Evolutionary conservation across 2,797 vertebrate species (phyloP).

Genomic region (Molossus alvarezi): DNA sequence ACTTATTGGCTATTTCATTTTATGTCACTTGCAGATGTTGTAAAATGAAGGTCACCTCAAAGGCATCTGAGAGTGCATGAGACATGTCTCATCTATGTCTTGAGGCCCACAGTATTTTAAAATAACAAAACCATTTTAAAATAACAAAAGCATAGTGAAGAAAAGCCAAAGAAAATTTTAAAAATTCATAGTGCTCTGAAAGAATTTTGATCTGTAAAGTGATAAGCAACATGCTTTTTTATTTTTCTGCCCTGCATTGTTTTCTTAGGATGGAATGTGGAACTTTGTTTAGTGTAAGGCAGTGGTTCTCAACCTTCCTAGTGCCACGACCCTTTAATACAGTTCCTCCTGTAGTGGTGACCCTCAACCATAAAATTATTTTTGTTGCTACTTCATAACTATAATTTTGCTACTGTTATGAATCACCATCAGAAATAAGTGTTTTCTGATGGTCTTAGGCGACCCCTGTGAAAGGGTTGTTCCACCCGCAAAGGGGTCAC

Average conservation of each 20-base stretch:
- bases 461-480: no score
- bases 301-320: no score
- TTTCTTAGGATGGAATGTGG: not conserved
- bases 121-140: not conserved
- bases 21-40: not conserved
- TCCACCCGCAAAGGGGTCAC: no score
- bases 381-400: no score
- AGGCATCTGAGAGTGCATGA: not conserved
- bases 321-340: no score
- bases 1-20: not conserved
- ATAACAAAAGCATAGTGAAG: not conserved
- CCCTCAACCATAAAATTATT: no score
- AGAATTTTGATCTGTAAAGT: not conserved
- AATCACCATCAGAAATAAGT: no score
- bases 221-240: not conserved
- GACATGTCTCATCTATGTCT: not conserved
- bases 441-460: no score
- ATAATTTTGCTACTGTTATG: no score
- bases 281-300: not conserved
- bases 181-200: not conserved
- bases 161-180: not conserved
- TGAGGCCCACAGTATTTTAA: slow-evolving; percentile 34
- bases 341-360: no score
- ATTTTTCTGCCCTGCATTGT: not conserved
- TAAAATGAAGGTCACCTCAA: not conserved